Percentiles rank a stretch among this genome's conserved stretches.
Conservation (phyloP, 2,797 vertebrate species). For the Tragelaphus oryx region DNA sequence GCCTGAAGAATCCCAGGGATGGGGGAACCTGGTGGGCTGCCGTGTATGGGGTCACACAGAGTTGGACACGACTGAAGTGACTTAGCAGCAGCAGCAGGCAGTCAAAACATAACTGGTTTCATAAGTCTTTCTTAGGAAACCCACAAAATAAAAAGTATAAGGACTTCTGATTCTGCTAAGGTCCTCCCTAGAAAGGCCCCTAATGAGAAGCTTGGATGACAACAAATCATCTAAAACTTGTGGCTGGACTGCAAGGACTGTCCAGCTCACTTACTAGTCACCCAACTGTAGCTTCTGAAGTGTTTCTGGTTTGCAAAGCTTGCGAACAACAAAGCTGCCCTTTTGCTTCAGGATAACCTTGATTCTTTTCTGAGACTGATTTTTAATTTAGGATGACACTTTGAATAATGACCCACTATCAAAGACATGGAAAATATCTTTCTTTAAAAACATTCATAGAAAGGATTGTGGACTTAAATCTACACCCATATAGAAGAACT, state of each 20-base stretch:
- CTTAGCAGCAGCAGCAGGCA: no score
- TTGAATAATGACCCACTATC: not conserved
- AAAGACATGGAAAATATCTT: constrained; percentile 14
- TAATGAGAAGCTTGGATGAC: not conserved
- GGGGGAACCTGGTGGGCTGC: no score
- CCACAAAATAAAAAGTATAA: not conserved
- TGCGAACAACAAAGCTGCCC: not conserved
- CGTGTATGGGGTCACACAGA: accelerated
- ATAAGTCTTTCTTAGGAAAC: not conserved
- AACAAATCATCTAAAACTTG: not conserved
- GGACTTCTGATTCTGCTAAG: not conserved
- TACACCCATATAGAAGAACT: not conserved
- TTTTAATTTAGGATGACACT: not conserved
- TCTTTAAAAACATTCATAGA: not conserved
- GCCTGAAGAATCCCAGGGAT: no score
- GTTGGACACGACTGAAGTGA: accelerated
- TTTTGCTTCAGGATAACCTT: not conserved
- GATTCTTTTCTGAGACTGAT: not conserved
- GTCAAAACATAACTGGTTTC: not conserved
- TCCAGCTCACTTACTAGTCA: not conserved
- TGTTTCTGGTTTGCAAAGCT: not conserved
- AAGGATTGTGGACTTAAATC: not conserved
- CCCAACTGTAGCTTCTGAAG: not conserved
- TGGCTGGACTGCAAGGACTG: not conserved
- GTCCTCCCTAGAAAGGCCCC: not conserved